These are phyloP conservation scores for Epinephelus malabaricus DNA, from an alignment of 2,797 vertebrate species.

Conservation along the genomic window DNA sequence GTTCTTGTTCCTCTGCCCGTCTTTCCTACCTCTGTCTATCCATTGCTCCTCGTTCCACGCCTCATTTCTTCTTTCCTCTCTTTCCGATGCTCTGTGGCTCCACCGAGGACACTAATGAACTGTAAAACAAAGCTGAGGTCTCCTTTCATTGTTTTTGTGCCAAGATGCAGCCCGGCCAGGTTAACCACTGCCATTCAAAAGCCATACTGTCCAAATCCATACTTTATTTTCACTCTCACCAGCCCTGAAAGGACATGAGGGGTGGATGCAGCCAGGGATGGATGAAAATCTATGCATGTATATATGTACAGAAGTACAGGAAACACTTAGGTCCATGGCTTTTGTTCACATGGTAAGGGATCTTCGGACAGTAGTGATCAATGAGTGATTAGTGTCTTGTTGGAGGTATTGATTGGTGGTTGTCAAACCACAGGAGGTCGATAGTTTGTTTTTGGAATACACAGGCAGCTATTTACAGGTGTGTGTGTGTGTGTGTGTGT, in stretches of 20 bases:
- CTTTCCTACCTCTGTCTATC: background rate
- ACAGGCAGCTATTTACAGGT: constrained; percentile 19
- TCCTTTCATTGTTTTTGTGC: constrained; percentile 23
- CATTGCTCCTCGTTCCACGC: background rate
- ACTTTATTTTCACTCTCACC: constrained; percentile 1
- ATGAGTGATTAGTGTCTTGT: constrained; percentile 66
- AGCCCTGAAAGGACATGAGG: background rate
- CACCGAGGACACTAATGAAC: background rate
- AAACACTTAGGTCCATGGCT: background rate
- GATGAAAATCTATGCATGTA: background rate
- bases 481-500: constrained; percentile 21
- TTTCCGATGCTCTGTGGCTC: background rate
- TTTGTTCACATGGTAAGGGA: constrained; percentile 31
- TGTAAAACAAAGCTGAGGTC: constrained; percentile 25
- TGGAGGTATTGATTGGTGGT: constrained; percentile 53
- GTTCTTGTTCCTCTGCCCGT: background rate
- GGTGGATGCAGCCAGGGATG: background rate
- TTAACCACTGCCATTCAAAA: constrained; percentile 24
- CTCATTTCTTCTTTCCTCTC: background rate
- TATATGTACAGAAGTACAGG: background rate
- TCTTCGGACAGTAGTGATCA: constrained; percentile 34
- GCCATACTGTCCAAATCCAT: constrained; percentile 7
- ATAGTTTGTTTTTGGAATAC: constrained; percentile 36
- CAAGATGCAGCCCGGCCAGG: background rate
- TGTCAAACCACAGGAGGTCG: constrained; percentile 20